Percentiles rank a stretch among this genome's conserved stretches.
These are phyloP conservation scores for Poecilia velifera DNA, from an alignment of 2,797 vertebrate species.

Conservation along the genomic window DNA sequence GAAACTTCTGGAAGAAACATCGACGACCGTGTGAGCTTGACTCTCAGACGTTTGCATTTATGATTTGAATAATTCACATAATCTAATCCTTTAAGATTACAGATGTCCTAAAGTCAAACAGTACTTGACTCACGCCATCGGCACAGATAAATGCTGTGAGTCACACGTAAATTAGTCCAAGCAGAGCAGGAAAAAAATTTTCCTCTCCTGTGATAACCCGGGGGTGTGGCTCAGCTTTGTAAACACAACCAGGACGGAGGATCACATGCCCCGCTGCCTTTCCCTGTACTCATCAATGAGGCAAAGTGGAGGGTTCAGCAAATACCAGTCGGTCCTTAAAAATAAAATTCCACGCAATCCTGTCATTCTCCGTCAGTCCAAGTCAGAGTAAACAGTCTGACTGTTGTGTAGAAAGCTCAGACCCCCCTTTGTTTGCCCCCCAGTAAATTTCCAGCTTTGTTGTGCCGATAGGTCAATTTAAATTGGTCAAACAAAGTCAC, in stretches of 20 bases:
- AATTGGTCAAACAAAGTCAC: conserved; percentile 14
- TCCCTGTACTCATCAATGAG: conserved; percentile 60
- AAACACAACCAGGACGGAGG: conserved; percentile 39
- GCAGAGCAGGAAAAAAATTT: not conserved
- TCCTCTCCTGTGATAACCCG: not conserved
- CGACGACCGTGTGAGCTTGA: not conserved
- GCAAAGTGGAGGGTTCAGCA: conserved; percentile 70
- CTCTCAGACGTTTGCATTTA: not conserved
- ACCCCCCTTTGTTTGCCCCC: not conserved
- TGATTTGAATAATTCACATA: not conserved
- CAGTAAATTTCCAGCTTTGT: conserved; percentile 36
- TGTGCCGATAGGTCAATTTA: conserved; percentile 23
- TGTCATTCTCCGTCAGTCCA: conserved; percentile 52
- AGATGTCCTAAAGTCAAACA: not conserved
- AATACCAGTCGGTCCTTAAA: conserved; percentile 70
- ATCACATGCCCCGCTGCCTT: conserved; percentile 44
- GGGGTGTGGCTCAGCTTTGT: conserved; percentile 50
- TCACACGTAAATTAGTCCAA: not conserved
- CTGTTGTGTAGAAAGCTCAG: conserved; percentile 58
- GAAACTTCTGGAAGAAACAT: not conserved
- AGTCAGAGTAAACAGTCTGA: conserved; percentile 58
- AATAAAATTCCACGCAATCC: conserved; percentile 79
- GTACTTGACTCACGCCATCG: not conserved
- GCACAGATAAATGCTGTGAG: not conserved
- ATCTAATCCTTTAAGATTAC: not conserved